phyloP scores from a whole-genome alignment of 2,797 vertebrate genomes.

The Dallia pectoralis region DNA sequence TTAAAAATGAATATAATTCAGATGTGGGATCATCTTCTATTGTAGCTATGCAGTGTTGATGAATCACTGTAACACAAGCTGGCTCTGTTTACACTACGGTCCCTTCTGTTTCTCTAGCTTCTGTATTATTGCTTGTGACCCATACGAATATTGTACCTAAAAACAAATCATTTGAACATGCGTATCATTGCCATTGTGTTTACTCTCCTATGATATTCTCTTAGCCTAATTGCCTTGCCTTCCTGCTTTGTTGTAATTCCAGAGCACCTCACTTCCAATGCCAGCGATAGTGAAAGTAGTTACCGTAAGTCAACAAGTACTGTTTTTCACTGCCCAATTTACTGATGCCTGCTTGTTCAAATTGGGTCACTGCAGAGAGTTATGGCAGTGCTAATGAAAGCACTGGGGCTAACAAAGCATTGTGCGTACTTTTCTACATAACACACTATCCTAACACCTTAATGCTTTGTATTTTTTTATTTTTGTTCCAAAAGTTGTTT shows the following conservation, averaged over 20 bases:
- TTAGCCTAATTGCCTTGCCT: conserved; percentile 53
- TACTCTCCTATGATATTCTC: conserved; percentile 55
- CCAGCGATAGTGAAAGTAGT: conserved; percentile 98
- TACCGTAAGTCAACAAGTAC: conserved; percentile 87
- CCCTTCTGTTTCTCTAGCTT: background rate
- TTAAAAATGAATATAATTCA: background rate
- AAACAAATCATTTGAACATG: background rate
- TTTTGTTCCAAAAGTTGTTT: background rate
- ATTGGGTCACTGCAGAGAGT: background rate
- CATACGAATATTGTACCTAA: background rate
- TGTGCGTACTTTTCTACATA: background rate
- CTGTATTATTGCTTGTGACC: background rate
- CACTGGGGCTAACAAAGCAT: background rate
- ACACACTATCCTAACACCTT: conserved; percentile 1
- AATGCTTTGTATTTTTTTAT: conserved; percentile 3
- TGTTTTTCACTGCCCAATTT: conserved; percentile 11
- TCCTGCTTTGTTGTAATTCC: conserved; percentile 81
- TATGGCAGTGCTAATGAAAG: background rate
- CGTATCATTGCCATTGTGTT: conserved; percentile 29
- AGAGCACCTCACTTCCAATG: conserved; percentile 98
- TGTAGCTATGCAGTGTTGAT: background rate
- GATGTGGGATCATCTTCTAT: background rate
- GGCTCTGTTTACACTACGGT: background rate
- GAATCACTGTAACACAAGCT: background rate
- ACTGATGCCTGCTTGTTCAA: conserved; percentile 14